Conservation (phyloP, 2,113 vertebrate species). For the Rhadina sibilatrix region DNA sequence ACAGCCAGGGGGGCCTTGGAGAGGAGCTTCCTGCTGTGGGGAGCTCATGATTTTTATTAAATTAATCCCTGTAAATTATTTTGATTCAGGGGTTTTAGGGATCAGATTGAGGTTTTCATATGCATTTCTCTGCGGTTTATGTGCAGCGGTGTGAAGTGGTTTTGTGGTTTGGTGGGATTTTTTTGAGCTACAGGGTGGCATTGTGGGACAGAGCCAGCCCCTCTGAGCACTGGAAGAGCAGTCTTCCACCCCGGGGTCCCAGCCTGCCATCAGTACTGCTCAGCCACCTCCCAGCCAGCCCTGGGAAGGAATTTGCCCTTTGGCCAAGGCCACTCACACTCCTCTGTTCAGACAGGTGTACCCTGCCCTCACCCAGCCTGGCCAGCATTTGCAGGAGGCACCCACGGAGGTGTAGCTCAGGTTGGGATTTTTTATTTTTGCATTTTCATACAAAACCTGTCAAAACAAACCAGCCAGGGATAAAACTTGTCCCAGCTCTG, state of each 20-base stretch:
- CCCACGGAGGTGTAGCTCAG: accelerated
- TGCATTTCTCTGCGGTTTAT: not conserved
- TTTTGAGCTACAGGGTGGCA: not conserved
- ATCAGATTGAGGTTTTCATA: not conserved
- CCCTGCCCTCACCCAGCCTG: accelerated
- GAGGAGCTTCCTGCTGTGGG: not conserved
- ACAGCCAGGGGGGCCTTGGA: not conserved
- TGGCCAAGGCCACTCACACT: accelerated
- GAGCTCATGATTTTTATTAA: not conserved
- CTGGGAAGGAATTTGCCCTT: not conserved
- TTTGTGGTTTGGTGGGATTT: not conserved
- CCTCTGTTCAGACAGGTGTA: accelerated
- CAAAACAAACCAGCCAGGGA: not conserved
- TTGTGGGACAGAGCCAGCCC: not conserved
- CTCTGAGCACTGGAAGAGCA: not conserved
- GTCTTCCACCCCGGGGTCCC: accelerated
- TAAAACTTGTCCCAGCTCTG: not conserved
- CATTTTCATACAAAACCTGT: not conserved
- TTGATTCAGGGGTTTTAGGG: not conserved
- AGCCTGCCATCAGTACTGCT: accelerated
- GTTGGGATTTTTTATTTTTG: not conserved
- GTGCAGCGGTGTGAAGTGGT: not conserved
- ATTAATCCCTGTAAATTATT: not conserved
- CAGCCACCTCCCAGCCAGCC: not conserved
- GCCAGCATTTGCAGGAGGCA: not conserved